Evolutionary conservation across 2,797 vertebrate genomes (phyloP).

Genomic region (Sebastes matsubarae): DNA sequence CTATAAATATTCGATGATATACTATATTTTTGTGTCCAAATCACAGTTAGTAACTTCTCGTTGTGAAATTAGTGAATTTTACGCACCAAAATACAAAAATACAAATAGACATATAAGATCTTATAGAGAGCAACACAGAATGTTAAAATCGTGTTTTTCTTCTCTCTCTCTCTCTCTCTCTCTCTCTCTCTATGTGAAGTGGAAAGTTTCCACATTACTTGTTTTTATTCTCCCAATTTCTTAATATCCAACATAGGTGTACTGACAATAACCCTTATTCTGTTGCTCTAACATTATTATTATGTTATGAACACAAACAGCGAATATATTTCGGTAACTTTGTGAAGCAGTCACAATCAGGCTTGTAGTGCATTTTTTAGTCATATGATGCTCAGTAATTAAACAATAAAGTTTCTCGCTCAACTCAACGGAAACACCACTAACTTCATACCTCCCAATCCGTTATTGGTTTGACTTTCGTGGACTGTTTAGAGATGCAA

Average conservation of each 20-base stretch:
- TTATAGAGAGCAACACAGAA: neutral
- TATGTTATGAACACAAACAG: neutral
- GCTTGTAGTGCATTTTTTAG: neutral
- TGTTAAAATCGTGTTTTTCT: too few relatives aligned
- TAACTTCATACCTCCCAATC: neutral
- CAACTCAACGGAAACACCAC: neutral
- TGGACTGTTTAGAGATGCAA: neutral
- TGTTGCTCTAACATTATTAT: neutral
- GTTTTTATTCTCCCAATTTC: neutral
- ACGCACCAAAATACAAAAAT: neutral
- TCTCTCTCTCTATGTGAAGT: neutral
- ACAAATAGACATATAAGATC: neutral
- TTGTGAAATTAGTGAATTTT: neutral
- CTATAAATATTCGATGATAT: neutral
- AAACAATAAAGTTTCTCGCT: accelerated
- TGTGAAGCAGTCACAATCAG: neutral
- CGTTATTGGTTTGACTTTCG: accelerated
- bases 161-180: neutral
- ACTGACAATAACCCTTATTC: neutral
- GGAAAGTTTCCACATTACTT: neutral
- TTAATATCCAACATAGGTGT: neutral
- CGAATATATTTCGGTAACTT: neutral
- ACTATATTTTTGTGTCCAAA: neutral
- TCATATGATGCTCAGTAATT: neutral
- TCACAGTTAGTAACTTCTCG: neutral